phyloP scores from a whole-genome alignment of 2,797 vertebrate species.

The Limnodromus scolopaceus region DNA sequence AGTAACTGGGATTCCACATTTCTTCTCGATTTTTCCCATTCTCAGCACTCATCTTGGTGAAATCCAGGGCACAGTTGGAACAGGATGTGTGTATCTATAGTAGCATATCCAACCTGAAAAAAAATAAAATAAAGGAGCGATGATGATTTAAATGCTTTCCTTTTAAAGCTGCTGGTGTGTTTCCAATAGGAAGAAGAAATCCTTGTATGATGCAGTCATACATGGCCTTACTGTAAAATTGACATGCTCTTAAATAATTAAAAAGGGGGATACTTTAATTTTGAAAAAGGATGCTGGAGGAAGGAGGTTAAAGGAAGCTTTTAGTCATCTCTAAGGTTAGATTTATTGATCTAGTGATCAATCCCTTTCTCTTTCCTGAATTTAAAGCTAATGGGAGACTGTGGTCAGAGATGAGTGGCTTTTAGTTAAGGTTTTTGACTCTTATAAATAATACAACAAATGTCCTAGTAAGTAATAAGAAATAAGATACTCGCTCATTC shows the following conservation, averaged over 20 bases:
- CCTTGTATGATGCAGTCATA: slow-evolving; percentile 44
- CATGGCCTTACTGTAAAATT: slow-evolving; percentile 62
- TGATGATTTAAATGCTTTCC: background rate
- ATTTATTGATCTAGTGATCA: slow-evolving; percentile 88
- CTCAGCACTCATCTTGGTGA: background rate
- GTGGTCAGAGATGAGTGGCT: slow-evolving; percentile 76
- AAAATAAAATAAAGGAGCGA: background rate
- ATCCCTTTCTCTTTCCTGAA: slow-evolving; percentile 82
- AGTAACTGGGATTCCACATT: background rate
- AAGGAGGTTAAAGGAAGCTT: slow-evolving; percentile 83
- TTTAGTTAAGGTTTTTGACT: slow-evolving; percentile 77
- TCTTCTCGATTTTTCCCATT: background rate
- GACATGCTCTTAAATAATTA: slow-evolving; percentile 81
- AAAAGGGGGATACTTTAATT: slow-evolving; percentile 75
- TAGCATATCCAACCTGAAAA: background rate
- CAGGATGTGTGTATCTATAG: background rate
- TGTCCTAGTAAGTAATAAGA: slow-evolving; percentile 72
- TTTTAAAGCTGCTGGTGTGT: background rate
- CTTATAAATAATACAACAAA: slow-evolving; percentile 77
- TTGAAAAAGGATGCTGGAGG: slow-evolving; percentile 77
- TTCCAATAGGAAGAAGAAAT: slow-evolving; percentile 23
- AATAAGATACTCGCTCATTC: slow-evolving; percentile 54
- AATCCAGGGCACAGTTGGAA: background rate
- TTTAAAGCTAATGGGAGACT: slow-evolving; percentile 78
- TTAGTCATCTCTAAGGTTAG: slow-evolving; percentile 82